phyloP scores from a whole-genome alignment of 2,797 vertebrate species.

The Falco concolor region DNA sequence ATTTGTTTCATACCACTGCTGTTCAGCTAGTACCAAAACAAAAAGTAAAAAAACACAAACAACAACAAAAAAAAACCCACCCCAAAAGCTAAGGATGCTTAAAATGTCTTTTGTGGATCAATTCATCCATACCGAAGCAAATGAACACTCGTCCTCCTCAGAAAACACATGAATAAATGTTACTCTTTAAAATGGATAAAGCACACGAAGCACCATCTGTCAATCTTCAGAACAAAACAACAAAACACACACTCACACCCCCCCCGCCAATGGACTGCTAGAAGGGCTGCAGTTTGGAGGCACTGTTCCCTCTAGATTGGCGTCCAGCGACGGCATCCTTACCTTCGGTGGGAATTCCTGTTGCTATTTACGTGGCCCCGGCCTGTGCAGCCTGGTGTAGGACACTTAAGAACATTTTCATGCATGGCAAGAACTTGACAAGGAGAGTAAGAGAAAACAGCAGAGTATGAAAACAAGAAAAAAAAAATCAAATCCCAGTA shows the following conservation, averaged over 20 bases:
- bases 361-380: constrained; percentile 99
- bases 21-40: not conserved
- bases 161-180: constrained; percentile 45
- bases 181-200: constrained; percentile 60
- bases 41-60: not conserved
- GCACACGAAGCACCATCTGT: constrained; percentile 66
- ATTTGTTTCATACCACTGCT: not conserved
- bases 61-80: not conserved
- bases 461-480: constrained; percentile 84
- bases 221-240: constrained; percentile 53
- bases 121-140: constrained; percentile 29
- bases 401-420: constrained; percentile 99
- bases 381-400: constrained; percentile 99
- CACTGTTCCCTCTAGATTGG: constrained; percentile 31
- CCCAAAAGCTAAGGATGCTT: constrained; percentile 10
- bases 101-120: constrained; percentile 8
- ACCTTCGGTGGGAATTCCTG: constrained; percentile 99
- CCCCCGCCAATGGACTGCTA: constrained; percentile 23
- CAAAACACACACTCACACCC: constrained; percentile 13
- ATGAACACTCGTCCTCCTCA: not conserved
- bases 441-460: constrained; percentile 85
- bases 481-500: constrained; percentile 80
- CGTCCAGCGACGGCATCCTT: constrained; percentile 71
- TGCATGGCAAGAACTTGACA: constrained; percentile 99
- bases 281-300: constrained; percentile 56